Evolutionary conservation across 2,888 invertebrate species (phyloP).

Genomic region (Drosophila hawaiiensis): DNA sequence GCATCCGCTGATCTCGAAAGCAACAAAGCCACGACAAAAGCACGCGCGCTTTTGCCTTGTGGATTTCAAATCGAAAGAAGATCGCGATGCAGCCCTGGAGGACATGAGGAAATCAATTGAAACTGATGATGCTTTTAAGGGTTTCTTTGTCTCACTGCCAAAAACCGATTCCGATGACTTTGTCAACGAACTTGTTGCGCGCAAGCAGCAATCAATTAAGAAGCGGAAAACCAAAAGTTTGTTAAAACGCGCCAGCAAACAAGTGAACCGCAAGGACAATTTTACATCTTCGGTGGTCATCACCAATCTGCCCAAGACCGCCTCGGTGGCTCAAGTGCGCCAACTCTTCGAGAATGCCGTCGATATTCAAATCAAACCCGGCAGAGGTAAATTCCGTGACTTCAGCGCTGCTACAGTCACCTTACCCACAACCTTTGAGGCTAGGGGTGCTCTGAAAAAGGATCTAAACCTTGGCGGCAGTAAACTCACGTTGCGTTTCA

Average conservation of each 20-base stretch:
- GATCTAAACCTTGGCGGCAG: conserved; percentile 66
- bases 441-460: conserved; percentile 68
- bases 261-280: conserved; percentile 47
- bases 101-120: conserved; percentile 54
- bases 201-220: conserved; percentile 72
- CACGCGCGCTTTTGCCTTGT: conserved; percentile 82
- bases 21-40: conserved; percentile 80
- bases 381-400: conserved; percentile 63
- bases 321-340: conserved; percentile 71
- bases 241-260: conserved; percentile 71
- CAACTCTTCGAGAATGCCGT: conserved; percentile 79
- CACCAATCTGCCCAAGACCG: conserved; percentile 77
- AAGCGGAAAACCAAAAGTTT: conserved; percentile 67
- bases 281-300: conserved; percentile 81
- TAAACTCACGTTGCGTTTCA: conserved; percentile 69
- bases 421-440: conserved; percentile 77
- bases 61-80: conserved; percentile 71
- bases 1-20: conserved; percentile 67
- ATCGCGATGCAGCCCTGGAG: conserved; percentile 71
- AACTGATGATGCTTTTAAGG: conserved; percentile 54
- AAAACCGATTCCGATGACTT: conserved; percentile 78
- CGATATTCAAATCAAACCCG: conserved; percentile 78
- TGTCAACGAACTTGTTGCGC: conserved; percentile 70
- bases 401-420: conserved; percentile 77
- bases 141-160: conserved; percentile 73